These are phyloP conservation scores for Catharus fuscescens DNA, from an alignment of 2,113 vertebrate species.

Conservation along the genomic window DNA sequence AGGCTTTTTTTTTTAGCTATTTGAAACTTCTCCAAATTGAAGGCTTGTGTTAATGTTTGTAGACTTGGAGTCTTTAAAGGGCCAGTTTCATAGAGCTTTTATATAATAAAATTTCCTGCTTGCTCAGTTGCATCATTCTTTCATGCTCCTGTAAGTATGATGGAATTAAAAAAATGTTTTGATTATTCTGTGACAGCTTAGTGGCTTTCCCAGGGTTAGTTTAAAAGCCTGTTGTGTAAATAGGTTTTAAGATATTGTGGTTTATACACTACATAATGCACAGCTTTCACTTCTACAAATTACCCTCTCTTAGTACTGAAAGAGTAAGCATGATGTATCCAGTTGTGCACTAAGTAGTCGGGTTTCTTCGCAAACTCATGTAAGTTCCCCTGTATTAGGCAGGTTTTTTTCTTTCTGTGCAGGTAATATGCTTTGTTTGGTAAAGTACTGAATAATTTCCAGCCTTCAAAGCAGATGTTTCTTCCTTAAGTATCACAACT, in stretches of 20 bases:
- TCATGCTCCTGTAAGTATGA: neutral
- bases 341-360: neutral
- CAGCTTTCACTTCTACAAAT: neutral
- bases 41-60: neutral
- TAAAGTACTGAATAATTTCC: neutral
- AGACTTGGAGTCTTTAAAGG: neutral
- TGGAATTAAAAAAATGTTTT: neutral
- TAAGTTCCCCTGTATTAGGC: neutral
- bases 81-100: neutral
- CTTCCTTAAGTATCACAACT: neutral
- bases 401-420: neutral
- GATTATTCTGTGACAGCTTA: neutral
- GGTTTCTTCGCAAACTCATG: neutral
- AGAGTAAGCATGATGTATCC: neutral
- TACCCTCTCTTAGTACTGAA: neutral
- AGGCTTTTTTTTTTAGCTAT: neutral
- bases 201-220: neutral
- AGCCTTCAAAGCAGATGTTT: neutral
- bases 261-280: neutral
- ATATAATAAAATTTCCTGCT: neutral
- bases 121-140: neutral
- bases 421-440: neutral
- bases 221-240: neutral
- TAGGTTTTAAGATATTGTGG: neutral
- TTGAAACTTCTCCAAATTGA: neutral